A percentile compares a stretch with the other conserved stretches of the same genome.
Conservation (phyloP, 2,797 vertebrate genomes). For the Hozukius guyotensis region DNA sequence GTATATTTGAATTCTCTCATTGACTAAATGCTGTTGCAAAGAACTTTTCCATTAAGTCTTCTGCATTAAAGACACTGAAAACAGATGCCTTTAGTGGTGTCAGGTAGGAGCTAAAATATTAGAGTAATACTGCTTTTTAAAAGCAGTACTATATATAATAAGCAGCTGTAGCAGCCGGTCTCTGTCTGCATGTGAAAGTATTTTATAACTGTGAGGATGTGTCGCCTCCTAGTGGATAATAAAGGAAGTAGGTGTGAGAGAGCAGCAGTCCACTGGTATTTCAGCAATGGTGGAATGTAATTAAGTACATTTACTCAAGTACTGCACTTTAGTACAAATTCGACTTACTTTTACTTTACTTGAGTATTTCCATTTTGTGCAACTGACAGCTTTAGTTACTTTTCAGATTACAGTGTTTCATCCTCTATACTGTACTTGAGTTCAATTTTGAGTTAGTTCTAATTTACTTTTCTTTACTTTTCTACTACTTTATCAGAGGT, state of each 20-base stretch:
- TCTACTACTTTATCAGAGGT: neutral
- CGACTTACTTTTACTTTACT: no score
- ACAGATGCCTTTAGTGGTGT: neutral
- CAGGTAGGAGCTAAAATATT: neutral
- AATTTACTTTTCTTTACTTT: neutral
- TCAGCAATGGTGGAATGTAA: neutral
- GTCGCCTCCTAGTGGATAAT: conserved; percentile 14
- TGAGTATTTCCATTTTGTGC: no score
- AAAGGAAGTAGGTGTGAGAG: neutral
- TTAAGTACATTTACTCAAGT: neutral
- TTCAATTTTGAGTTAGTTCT: no score
- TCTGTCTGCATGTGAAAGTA: neutral
- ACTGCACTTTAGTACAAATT: neutral
- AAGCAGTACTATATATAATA: neutral
- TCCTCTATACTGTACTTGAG: rapidly evolving
- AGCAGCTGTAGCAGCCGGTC: no score
- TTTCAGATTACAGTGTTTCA: no score
- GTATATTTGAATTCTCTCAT: neutral
- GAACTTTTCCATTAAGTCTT: neutral
- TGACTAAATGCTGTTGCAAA: neutral
- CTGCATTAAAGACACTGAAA: neutral
- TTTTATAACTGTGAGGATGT: neutral
- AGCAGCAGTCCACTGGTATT: neutral
- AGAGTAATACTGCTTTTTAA: neutral
- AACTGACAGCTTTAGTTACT: no score